Percentiles rank a stretch among this genome's conserved stretches.
phyloP scores from a whole-genome alignment of 2,113 vertebrate genomes.

The mouse (Mus musculus) region DNA sequence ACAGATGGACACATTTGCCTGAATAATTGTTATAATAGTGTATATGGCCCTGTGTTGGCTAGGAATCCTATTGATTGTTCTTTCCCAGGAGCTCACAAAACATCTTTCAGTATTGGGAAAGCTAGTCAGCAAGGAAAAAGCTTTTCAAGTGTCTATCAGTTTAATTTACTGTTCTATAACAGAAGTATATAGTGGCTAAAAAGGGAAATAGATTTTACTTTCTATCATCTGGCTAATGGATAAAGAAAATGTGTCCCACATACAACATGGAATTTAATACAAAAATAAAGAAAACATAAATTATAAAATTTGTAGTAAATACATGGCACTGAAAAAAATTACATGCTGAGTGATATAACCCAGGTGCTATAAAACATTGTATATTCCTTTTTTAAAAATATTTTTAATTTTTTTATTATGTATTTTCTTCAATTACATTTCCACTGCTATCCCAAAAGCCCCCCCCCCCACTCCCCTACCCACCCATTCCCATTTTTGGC shows the following conservation, averaged over 20 bases:
- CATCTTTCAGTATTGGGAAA: neutral
- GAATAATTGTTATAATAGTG: neutral
- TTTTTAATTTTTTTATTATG: too few relatives aligned
- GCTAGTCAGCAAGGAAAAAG: neutral
- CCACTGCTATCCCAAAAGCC: too few relatives aligned
- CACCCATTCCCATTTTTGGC: too few relatives aligned
- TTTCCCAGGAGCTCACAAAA: neutral
- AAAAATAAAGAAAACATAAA: neutral
- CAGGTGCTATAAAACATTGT: neutral
- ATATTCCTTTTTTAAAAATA: too few relatives aligned
- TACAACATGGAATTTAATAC: neutral
- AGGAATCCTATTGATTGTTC: neutral
- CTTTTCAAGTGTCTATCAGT: neutral
- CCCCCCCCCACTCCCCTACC: too few relatives aligned
- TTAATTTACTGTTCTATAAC: neutral
- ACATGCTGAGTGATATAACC: neutral
- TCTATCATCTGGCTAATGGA: neutral
- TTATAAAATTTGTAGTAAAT: neutral
- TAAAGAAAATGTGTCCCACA: neutral
- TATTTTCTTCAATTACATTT: too few relatives aligned
- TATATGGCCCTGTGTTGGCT: neutral
- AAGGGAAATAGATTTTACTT: neutral
- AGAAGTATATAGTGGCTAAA: neutral
- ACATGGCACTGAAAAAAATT: neutral
- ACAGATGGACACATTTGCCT: neutral